Evolutionary conservation across 2,888 invertebrate genomes (phyloP), one percentile per base, ranked within the genome.

Genomic region (Tetragonisca angustula): DNA sequence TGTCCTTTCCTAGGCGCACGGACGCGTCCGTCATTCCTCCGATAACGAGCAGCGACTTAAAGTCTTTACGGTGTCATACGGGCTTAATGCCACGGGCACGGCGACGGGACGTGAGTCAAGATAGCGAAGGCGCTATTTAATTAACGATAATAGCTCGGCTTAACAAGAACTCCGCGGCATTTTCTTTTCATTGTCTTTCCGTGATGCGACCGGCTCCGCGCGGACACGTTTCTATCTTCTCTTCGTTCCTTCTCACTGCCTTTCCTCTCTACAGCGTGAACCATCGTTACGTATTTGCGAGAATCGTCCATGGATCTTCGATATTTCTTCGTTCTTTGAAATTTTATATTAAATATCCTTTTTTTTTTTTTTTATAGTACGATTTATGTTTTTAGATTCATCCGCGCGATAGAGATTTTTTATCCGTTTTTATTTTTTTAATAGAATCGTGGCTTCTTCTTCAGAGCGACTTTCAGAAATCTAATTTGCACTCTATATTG

Each of bases 111-210:
- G 88, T 82, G 89, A 87, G 86, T 75, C 72, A 73, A 88, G 90
- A 91, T 90, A 91, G 86, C 87, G 79, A 83, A 87, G 87, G 85
- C 87, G 90, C 90, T 92, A 90, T 92, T 91, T 92, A 92, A 92
- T 92, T 92, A 92, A 92, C 88, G 90, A 90, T 90, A 91, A 92
- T 91, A 88, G 91, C 90, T 85, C 83, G 81, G 87, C 84, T 87
- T 90, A 91, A 92, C 91, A 86, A 91, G 91, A 90, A 83, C 87
- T 88, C 82, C 81, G 86, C 87, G 89, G 81, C 84, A 82, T 89
- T 88, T 90, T 89, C 90, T 91, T 89, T 91, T 92, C 90, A 91
- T 92, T 91, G 91, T 92, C 89, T 90, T 88, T 87, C 91, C 91
- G 89, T 89, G 89, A 91, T 86, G 91, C 87, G 85, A 83, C 74